These are phyloP conservation scores for Theropithecus gelada DNA, from an alignment of 2,113 vertebrate species.

Conservation along the genomic window DNA sequence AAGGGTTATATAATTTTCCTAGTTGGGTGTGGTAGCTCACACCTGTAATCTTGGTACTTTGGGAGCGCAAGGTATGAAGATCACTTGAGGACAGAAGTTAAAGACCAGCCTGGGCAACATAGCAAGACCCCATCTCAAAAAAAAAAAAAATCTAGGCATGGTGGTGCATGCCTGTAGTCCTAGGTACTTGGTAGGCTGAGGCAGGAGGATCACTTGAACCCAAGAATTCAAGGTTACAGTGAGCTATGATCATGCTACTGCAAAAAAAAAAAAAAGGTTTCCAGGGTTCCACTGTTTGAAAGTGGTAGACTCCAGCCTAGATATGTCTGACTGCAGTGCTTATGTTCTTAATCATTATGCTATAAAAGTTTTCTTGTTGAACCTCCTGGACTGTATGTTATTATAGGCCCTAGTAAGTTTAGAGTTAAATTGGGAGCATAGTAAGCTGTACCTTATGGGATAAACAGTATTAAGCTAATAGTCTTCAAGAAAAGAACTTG, in stretches of 20 bases:
- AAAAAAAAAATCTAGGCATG: not conserved
- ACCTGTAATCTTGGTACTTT: not conserved
- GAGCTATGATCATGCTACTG: not conserved
- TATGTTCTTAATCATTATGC: not conserved
- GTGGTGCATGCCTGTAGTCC: not conserved
- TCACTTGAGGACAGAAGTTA: not conserved
- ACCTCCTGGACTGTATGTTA: not conserved
- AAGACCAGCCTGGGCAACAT: not conserved
- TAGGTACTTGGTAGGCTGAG: not conserved
- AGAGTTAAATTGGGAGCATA: not conserved
- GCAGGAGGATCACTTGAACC: not conserved
- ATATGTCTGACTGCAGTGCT: not conserved
- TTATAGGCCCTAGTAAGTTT: not conserved
- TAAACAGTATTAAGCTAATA: not conserved
- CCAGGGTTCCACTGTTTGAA: not conserved
- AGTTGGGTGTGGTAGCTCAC: not conserved
- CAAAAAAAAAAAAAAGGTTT: not conserved
- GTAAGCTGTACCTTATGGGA: not conserved
- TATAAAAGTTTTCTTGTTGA: not conserved
- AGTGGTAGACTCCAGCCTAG: not conserved
- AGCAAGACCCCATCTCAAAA: not conserved
- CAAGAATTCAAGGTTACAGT: not conserved
- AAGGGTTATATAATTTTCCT: not conserved
- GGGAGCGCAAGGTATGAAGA: not conserved
- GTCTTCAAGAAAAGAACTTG: constrained; percentile 23